Conservation (phyloP, 2,113 vertebrate genomes). For the Bettongia penicillata region DNA sequence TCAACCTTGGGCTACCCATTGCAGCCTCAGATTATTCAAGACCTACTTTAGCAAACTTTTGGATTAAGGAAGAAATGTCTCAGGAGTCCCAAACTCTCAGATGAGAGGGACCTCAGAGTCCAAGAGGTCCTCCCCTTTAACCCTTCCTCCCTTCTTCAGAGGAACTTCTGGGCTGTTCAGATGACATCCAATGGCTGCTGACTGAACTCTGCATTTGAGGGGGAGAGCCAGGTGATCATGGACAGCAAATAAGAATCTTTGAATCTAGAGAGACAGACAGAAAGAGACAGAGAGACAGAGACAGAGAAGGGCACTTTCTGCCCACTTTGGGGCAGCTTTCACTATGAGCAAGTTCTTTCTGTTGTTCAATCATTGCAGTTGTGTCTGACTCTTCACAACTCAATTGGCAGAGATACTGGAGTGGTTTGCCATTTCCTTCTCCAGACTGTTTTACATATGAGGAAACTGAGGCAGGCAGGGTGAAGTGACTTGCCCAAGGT, state of each 20-base stretch:
- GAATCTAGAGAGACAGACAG: not conserved
- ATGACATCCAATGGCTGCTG: not conserved
- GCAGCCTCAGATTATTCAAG: not conserved
- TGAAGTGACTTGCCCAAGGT: not conserved
- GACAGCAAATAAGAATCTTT: not conserved
- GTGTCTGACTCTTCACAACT: not conserved
- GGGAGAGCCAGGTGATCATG: not conserved
- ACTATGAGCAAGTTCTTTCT: not conserved
- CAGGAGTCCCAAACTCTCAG: not conserved
- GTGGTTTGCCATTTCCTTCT: not conserved
- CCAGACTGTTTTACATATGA: not conserved
- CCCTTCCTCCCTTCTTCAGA: not conserved
- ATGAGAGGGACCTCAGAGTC: not conserved
- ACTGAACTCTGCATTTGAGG: not conserved
- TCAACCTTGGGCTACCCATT: not conserved
- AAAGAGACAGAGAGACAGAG: too few species aligned
- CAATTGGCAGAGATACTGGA: not conserved
- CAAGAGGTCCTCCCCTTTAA: not conserved
- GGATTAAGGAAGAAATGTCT: not conserved
- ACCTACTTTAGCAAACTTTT: not conserved
- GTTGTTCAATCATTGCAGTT: not conserved
- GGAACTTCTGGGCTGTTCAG: not conserved
- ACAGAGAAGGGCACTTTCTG: not conserved
- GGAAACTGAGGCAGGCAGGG: not conserved
- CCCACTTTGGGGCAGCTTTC: not conserved